Evolutionary conservation across 1,140 invertebrate genomes (phyloP).

Genomic region (Drosophila baimaii): DNA sequence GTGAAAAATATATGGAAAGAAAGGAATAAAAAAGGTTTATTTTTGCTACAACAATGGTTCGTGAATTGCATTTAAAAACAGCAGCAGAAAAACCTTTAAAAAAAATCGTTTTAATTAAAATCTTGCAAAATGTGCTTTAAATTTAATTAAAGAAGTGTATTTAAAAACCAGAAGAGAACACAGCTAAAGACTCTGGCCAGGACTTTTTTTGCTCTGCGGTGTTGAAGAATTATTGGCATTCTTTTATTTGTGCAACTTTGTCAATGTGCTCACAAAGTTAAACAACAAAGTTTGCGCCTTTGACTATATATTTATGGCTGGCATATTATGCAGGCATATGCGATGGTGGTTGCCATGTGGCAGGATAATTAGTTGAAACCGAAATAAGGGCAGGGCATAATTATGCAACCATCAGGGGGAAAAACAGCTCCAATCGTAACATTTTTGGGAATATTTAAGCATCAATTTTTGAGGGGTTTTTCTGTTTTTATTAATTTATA

Average conservation of each 20-base stretch:
- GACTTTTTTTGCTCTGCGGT: no score
- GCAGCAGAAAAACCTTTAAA: no score
- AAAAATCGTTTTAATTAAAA: no score
- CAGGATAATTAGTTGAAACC: constrained; percentile 11
- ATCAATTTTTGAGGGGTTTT: constrained; percentile 5
- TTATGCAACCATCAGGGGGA: constrained; percentile 24
- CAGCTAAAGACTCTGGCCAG: neutral
- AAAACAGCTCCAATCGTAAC: constrained; percentile 10
- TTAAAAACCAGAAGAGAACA: neutral
- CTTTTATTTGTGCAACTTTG: constrained; percentile 15
- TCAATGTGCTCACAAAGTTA: constrained; percentile 33
- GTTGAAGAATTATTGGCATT: constrained; percentile 1
- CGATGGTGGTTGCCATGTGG: neutral
- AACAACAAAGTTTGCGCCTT: constrained; percentile 41
- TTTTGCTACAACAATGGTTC: no score
- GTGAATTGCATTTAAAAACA: no score
- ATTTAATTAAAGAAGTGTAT: neutral
- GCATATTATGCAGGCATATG: constrained; percentile 13
- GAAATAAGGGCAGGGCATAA: constrained; percentile 24
- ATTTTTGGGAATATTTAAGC: neutral
- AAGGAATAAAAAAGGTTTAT: no score
- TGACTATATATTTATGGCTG: constrained; percentile 21
- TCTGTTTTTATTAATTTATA: constrained; percentile 1
- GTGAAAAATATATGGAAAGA: no score
- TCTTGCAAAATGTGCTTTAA: no score